Conservation (phyloP, 2,113 vertebrate genomes). For the Morone chrysops region DNA sequence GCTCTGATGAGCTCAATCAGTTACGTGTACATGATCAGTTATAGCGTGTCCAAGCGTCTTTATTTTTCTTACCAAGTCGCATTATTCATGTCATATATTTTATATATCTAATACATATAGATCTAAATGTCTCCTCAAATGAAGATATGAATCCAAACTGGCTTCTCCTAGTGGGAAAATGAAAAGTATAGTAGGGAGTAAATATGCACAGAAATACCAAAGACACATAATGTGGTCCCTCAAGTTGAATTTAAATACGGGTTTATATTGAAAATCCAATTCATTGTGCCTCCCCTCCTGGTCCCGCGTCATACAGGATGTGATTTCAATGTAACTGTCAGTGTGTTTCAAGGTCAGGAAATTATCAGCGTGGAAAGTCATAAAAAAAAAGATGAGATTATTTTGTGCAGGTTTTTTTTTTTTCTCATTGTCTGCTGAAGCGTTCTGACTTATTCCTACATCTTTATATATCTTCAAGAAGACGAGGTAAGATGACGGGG, state of each 20-base stretch:
- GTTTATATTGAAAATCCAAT: slow-evolving; percentile 23
- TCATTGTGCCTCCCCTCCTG: neutral
- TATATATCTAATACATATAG: neutral
- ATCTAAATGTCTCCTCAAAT: slow-evolving; percentile 28
- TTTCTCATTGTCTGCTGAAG: neutral
- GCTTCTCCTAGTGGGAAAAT: neutral
- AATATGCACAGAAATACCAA: slow-evolving; percentile 6
- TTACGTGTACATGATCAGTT: too few species aligned
- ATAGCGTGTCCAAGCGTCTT: too few species aligned
- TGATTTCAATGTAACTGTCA: slow-evolving; percentile 5
- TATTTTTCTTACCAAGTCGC: neutral
- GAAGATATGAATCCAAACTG: neutral
- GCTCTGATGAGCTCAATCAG: neutral
- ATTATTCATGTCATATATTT: slow-evolving; percentile 27
- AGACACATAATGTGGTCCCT: neutral
- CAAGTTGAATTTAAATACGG: slow-evolving; percentile 18
- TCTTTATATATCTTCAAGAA: neutral
- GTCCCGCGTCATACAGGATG: too few species aligned
- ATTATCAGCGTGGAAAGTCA: neutral
- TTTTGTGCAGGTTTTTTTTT: neutral
- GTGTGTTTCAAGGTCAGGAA: slow-evolving; percentile 34
- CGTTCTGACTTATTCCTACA: too few species aligned
- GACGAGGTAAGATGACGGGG: neutral
- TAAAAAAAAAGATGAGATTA: neutral
- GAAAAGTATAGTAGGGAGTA: neutral